Evolutionary conservation across 1,140 invertebrate genomes (phyloP).

Genomic region (Pentalonia nigronervosa): DNA sequence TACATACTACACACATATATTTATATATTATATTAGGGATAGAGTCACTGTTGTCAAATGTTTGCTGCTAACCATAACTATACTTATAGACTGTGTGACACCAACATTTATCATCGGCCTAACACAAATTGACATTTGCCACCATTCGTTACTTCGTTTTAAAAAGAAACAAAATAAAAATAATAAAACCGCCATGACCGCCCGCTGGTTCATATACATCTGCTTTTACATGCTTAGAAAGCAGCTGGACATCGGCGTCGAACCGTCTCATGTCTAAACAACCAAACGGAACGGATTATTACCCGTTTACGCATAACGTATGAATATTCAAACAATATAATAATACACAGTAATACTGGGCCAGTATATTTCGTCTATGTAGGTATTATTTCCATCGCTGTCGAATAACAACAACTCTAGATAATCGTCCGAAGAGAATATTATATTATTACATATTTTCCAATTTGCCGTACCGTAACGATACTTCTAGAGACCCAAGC

Average conservation of each 20-base stretch:
- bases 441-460: background rate
- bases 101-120: no score
- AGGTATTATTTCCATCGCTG: background rate
- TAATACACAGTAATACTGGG: no score
- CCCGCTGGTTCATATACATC: background rate
- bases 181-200: background rate
- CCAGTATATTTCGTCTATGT: background rate
- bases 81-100: no score
- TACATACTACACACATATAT: no score
- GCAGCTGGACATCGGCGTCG: slow-evolving; percentile 13
- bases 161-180: background rate
- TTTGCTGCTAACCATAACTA: no score
- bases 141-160: background rate
- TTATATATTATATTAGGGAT: no score
- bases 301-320: background rate
- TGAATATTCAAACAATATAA: background rate
- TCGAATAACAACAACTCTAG: no score
- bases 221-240: background rate
- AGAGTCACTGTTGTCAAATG: no score
- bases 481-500: background rate
- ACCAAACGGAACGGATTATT: background rate
- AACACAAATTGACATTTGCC: no score
- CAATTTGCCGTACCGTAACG: background rate
- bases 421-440: background rate
- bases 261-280: background rate